Conservation (phyloP, 2,888 invertebrate genomes). For the Dilophus febrilis region DNA sequence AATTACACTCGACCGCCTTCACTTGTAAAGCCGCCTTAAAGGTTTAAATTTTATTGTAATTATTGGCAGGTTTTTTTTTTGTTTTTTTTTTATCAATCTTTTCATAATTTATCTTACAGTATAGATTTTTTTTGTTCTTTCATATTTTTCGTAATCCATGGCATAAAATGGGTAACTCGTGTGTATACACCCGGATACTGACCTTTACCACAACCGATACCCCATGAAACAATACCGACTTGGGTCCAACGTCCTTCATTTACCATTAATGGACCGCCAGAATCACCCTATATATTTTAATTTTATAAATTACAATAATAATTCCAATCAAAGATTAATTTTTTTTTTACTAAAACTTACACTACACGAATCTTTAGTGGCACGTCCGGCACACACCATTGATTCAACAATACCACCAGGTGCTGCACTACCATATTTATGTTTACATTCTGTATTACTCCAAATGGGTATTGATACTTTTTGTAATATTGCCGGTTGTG, state of each 20-base stretch:
- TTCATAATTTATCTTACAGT: too few species aligned
- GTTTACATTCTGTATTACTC: conserved; percentile 58
- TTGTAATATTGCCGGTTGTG: conserved; percentile 63
- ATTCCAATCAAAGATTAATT: background rate
- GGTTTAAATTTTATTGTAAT: too few species aligned
- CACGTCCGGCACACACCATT: conserved; percentile 75
- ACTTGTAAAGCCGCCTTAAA: too few species aligned
- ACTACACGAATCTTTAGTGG: conserved; percentile 74
- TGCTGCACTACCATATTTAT: conserved; percentile 70
- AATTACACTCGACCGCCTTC: too few species aligned
- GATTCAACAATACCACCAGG: conserved; percentile 74
- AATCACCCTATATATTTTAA: conserved; percentile 71
- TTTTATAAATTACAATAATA: background rate
- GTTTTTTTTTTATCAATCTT: too few species aligned
- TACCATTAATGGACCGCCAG: conserved; percentile 75
- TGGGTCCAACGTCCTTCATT: conserved; percentile 63
- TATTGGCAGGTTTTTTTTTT: too few species aligned
- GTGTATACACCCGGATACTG: conserved; percentile 86
- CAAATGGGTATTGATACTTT: conserved; percentile 73
- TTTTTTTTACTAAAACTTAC: conserved; percentile 38
- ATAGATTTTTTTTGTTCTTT: conserved; percentile 31
- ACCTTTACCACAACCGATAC: conserved; percentile 80
- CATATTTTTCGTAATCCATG: conserved; percentile 75
- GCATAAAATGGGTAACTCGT: conserved; percentile 61
- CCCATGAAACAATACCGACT: conserved; percentile 81